phyloP scores from a whole-genome alignment of 2,113 vertebrate species.

The Genyomyrus donnyi region DNA sequence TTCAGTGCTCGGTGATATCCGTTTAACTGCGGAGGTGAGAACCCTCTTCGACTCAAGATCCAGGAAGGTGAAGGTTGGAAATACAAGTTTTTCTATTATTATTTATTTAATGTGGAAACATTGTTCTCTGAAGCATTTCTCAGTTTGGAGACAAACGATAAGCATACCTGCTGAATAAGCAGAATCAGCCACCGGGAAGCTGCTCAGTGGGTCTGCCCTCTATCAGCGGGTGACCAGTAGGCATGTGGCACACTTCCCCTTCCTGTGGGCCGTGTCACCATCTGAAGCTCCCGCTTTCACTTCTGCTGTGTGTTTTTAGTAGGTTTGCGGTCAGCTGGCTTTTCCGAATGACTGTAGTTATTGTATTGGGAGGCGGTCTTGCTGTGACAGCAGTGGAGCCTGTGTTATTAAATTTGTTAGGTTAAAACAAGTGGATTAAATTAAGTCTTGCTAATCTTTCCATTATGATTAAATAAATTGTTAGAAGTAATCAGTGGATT shows the following conservation, averaged over 20 bases:
- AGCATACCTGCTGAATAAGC: not conserved
- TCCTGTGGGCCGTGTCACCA: not conserved
- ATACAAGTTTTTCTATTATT: not conserved
- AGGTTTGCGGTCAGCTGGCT: not conserved
- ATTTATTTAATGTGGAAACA: not conserved
- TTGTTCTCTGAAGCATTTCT: not conserved
- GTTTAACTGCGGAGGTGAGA: not conserved
- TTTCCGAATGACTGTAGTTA: not conserved
- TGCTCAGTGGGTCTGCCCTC: not conserved
- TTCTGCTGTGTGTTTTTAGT: not conserved
- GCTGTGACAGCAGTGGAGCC: not conserved
- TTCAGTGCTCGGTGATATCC: not conserved
- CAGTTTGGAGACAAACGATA: not conserved
- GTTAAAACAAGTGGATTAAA: not conserved
- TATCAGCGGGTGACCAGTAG: not conserved
- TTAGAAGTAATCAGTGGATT: not conserved
- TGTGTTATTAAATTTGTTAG: not conserved
- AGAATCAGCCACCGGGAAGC: not conserved
- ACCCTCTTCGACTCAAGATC: not conserved
- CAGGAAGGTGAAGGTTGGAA: not conserved
- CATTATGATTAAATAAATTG: not conserved
- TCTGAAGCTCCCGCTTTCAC: not conserved
- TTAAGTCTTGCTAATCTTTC: not conserved
- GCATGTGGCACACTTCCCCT: not conserved
- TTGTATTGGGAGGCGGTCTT: not conserved